phyloP scores from a whole-genome alignment of 2,797 vertebrate genomes.

The Molossus alvarezi region DNA sequence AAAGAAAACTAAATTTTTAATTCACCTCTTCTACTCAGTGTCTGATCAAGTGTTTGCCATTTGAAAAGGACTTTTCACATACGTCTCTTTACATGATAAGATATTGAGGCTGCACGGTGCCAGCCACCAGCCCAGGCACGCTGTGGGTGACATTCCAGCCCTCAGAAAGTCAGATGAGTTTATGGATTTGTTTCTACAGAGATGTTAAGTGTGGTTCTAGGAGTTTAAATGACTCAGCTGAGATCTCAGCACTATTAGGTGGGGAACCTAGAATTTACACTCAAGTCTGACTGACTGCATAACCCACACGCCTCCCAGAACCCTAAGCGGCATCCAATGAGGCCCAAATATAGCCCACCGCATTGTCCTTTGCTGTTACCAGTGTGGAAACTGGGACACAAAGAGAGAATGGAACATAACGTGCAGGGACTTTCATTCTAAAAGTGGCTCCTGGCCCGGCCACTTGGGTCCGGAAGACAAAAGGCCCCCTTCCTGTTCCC shows the following conservation, averaged over 20 bases:
- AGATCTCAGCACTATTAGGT: neutral
- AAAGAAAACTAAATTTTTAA: slow-evolving; percentile 16
- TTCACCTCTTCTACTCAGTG: neutral
- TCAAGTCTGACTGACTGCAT: neutral
- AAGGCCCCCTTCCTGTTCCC: neutral
- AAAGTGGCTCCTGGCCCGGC: neutral
- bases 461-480: neutral
- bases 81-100: neutral
- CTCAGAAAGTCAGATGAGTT: neutral
- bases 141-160: accelerated
- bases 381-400: neutral
- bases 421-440: neutral
- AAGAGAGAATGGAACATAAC: neutral
- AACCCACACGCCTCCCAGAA: neutral
- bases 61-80: neutral
- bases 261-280: neutral
- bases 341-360: neutral
- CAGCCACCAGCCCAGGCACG: too few species aligned
- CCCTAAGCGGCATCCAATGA: neutral
- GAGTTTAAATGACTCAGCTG: neutral
- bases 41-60: neutral
- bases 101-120: neutral
- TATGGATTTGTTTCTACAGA: neutral
- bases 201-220: neutral
- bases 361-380: slow-evolving; percentile 19